A percentile compares a stretch with the other conserved stretches of the same genome.
phyloP scores from a whole-genome alignment of 2,113 vertebrate genomes.

The Athene cunicularia region DNA sequence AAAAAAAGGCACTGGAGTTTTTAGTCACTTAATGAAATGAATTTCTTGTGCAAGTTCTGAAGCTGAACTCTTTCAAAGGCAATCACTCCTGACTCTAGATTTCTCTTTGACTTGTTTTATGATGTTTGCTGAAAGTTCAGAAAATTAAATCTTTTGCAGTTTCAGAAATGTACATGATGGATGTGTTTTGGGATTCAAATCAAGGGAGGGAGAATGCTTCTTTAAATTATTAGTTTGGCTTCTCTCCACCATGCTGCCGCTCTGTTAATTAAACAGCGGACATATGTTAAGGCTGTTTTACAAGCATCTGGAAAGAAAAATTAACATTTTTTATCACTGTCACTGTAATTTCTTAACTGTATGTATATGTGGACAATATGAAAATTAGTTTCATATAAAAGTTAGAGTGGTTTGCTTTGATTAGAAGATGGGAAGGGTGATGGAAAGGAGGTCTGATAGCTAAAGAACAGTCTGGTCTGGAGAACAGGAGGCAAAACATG shows the following conservation, averaged over 20 bases:
- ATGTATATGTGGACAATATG: constrained; percentile 67
- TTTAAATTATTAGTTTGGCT: constrained; percentile 79
- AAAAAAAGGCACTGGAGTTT: background rate
- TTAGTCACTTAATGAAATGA: constrained; percentile 48
- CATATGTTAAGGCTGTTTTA: constrained; percentile 77
- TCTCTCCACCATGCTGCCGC: constrained; percentile 70
- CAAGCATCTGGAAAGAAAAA: constrained; percentile 80
- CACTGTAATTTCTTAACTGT: constrained; percentile 75
- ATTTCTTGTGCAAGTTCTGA: constrained; percentile 40
- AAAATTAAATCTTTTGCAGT: constrained; percentile 77
- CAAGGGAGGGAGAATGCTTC: constrained; percentile 67
- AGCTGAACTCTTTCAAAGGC: constrained; percentile 34
- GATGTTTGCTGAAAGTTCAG: constrained; percentile 74
- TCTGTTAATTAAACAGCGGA: constrained; percentile 78
- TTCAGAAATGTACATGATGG: constrained; percentile 74
- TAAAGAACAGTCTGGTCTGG: background rate
- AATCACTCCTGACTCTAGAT: constrained; percentile 52
- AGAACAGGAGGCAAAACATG: accelerated
- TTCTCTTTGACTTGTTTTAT: constrained; percentile 74
- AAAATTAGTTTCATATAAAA: constrained; percentile 68
- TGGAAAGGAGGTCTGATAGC: background rate
- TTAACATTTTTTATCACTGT: constrained; percentile 79
- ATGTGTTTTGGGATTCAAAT: constrained; percentile 75
- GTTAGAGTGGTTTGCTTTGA: constrained; percentile 56
- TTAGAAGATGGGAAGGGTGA: constrained; percentile 21